phyloP scores from a whole-genome alignment of 2,797 vertebrate species.

The Sardinella longiceps region DNA sequence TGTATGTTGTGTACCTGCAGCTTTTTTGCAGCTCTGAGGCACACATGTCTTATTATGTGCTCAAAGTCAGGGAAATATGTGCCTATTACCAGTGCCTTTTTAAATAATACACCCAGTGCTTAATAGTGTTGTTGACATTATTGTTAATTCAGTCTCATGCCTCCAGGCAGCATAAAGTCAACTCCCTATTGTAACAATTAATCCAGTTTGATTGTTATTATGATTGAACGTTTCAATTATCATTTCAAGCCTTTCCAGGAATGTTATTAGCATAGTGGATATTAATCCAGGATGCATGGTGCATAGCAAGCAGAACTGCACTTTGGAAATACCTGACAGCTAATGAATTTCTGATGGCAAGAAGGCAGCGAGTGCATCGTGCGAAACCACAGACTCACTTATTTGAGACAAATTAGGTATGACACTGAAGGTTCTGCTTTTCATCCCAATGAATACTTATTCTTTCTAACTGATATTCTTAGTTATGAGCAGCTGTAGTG shows the following conservation, averaged over 20 bases:
- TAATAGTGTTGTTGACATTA: constrained; percentile 34
- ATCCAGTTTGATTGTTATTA: constrained; percentile 58
- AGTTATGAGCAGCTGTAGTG: neutral
- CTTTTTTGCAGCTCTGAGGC: no score
- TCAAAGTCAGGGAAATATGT: neutral
- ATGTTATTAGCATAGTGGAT: constrained; percentile 49
- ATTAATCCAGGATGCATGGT: constrained; percentile 46
- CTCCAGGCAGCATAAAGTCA: constrained; percentile 41
- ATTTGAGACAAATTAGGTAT: neutral
- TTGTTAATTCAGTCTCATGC: constrained; percentile 44
- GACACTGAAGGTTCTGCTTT: constrained; percentile 12
- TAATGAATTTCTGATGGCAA: constrained; percentile 37
- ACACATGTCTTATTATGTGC: neutral
- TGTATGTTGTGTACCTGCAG: no score
- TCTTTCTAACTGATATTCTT: neutral
- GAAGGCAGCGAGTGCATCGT: neutral
- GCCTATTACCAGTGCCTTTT: constrained; percentile 24
- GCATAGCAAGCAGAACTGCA: constrained; percentile 45
- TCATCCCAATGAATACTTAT: neutral
- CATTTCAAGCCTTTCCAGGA: constrained; percentile 49
- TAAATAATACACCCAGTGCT: constrained; percentile 36
- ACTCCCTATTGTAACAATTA: constrained; percentile 55
- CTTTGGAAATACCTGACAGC: constrained; percentile 31
- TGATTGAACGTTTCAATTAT: constrained; percentile 57
- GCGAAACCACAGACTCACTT: neutral